A percentile compares a stretch with the other conserved stretches of the same genome.
Conservation (phyloP, 2,113 vertebrate genomes). For the Proteles cristata region DNA sequence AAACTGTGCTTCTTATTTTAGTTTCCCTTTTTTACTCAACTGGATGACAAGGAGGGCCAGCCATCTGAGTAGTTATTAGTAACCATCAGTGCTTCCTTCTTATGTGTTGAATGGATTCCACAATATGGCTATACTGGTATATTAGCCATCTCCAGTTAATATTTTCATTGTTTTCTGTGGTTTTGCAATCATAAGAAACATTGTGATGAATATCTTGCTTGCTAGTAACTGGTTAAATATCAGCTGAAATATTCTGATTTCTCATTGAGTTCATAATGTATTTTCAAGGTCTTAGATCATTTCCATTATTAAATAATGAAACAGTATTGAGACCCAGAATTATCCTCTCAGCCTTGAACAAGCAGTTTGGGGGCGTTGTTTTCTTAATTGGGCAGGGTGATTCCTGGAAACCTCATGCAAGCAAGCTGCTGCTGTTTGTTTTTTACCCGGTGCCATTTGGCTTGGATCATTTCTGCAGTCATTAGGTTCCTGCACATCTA, state of each 20-base stretch:
- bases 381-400: conserved; percentile 66
- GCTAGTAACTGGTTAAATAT: background rate
- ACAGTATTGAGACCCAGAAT: background rate
- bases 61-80: background rate
- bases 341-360: background rate
- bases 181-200: background rate
- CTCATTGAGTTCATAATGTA: background rate
- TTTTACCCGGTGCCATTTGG: conserved; percentile 60
- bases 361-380: conserved; percentile 35
- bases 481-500: conserved; percentile 51
- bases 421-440: conserved; percentile 61
- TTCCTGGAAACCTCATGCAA: conserved; percentile 74
- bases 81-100: background rate
- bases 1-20: background rate
- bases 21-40: background rate
- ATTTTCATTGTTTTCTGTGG: background rate
- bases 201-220: background rate
- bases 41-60: background rate
- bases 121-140: background rate
- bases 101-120: background rate
- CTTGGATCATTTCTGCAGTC: conserved; percentile 68
- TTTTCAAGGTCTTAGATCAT: background rate
- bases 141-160: background rate
- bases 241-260: conserved; percentile 6
- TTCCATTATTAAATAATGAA: background rate